phyloP scores from a whole-genome alignment of 1,140 invertebrate genomes.

The Microplitis demolitor region DNA sequence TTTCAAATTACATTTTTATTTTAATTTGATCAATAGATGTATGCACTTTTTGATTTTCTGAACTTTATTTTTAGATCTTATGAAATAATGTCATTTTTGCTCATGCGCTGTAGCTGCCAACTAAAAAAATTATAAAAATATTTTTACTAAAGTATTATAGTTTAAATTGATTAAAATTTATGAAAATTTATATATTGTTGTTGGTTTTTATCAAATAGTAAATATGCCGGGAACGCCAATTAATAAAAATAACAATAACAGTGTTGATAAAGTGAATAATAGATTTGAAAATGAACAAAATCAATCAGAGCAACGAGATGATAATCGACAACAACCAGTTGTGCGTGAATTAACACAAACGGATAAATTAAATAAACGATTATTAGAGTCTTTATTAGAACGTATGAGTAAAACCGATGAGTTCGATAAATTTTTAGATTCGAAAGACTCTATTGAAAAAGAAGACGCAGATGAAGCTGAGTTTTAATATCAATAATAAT shows the following conservation, averaged over 20 bases:
- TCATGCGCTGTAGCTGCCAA: too few relatives aligned
- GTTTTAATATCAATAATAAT: constrained; percentile 32
- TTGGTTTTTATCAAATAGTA: not conserved
- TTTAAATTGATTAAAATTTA: too few relatives aligned
- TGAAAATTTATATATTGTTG: too few relatives aligned
- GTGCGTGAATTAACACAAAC: constrained; percentile 66
- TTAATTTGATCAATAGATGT: not conserved
- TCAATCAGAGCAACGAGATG: not conserved
- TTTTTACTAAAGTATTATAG: too few relatives aligned
- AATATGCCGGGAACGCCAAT: constrained; percentile 53
- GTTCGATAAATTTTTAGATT: constrained; percentile 46
- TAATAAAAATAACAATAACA: constrained; percentile 34
- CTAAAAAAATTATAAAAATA: too few relatives aligned
- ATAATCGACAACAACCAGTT: constrained; percentile 27
- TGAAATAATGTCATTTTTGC: too few relatives aligned
- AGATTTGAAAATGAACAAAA: constrained; percentile 32
- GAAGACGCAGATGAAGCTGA: constrained; percentile 39
- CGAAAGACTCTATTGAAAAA: constrained; percentile 21
- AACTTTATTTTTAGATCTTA: too few relatives aligned
- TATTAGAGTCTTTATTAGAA: constrained; percentile 66
- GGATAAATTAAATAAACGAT: constrained; percentile 68
- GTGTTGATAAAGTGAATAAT: constrained; percentile 35
- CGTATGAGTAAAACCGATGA: constrained; percentile 61
- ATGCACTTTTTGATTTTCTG: too few relatives aligned
- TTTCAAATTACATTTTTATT: too few relatives aligned